Conservation (phyloP, 1,140 invertebrate species). For the Drosophila pseudoobscura region DNA sequence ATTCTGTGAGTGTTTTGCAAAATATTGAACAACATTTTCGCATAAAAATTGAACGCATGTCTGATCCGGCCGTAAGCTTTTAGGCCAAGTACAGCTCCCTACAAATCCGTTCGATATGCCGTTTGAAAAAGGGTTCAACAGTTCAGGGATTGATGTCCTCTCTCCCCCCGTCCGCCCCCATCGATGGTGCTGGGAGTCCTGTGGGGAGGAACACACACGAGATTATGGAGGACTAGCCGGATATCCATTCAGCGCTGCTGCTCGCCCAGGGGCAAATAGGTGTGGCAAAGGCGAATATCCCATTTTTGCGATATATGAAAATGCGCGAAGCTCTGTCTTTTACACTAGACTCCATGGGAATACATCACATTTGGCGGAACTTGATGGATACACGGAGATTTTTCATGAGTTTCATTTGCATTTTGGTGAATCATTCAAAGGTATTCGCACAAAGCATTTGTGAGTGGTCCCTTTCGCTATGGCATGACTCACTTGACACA, state of each 20-base stretch:
- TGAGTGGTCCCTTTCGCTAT: too few relatives aligned
- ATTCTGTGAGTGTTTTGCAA: slow-evolving; percentile 30
- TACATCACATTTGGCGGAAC: neutral
- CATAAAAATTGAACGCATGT: slow-evolving; percentile 52
- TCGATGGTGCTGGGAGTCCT: slow-evolving; percentile 7
- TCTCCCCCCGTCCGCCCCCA: slow-evolving; percentile 1
- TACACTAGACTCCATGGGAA: slow-evolving; percentile 26
- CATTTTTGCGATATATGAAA: slow-evolving; percentile 6
- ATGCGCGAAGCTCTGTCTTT: neutral
- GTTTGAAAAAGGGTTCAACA: slow-evolving; percentile 44
- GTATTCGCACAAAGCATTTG: too few relatives aligned
- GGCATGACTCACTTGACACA: too few relatives aligned
- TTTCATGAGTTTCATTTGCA: slow-evolving; percentile 13
- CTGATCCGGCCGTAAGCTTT: slow-evolving; percentile 46
- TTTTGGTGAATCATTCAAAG: slow-evolving; percentile 26
- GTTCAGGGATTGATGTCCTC: slow-evolving; percentile 16
- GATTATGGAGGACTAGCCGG: slow-evolving; percentile 32
- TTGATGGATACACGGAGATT: too few relatives aligned
- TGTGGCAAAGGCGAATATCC: slow-evolving; percentile 15
- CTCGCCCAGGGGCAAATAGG: slow-evolving; percentile 40
- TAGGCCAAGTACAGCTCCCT: slow-evolving; percentile 46
- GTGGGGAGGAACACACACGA: slow-evolving; percentile 22
- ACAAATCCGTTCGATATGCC: slow-evolving; percentile 43
- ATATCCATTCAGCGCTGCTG: slow-evolving; percentile 10
- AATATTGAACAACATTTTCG: slow-evolving; percentile 50